Evolutionary conservation across 2,888 invertebrate species (phyloP).

Genomic region (Crocallis elinguaria): DNA sequence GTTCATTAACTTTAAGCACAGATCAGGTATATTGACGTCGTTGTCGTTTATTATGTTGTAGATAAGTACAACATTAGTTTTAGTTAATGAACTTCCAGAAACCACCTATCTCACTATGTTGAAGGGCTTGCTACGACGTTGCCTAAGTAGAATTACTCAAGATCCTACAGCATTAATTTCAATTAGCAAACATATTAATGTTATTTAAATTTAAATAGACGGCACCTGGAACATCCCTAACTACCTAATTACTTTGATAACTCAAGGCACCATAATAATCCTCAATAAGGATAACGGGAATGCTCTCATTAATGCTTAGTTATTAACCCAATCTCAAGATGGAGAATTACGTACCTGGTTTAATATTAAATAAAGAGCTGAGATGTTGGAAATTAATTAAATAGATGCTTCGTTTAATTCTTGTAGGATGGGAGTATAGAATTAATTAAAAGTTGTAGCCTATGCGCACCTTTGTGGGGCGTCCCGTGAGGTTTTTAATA

Average conservation of each 20-base stretch:
- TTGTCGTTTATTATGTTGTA: too few relatives aligned
- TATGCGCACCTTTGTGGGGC: not conserved
- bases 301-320: not conserved
- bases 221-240: not conserved
- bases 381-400: conserved; percentile 27
- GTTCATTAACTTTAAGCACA: too few relatives aligned
- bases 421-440: conserved; percentile 7
- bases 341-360: conserved; percentile 20
- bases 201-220: not conserved
- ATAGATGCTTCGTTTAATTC: conserved; percentile 15
- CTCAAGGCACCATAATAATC: conserved; percentile 1
- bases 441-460: conserved; percentile 14
- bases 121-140: too few relatives aligned
- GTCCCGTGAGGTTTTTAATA: conserved; percentile 1
- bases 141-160: too few relatives aligned
- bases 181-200: not conserved
- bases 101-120: too few relatives aligned
- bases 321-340: conserved; percentile 7
- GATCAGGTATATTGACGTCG: too few relatives aligned
- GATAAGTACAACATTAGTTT: too few relatives aligned
- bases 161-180: not conserved
- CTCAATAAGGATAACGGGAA: conserved; percentile 1
- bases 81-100: too few relatives aligned
- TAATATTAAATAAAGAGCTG: conserved; percentile 14
- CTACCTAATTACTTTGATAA: not conserved